Conservation (phyloP, 2,888 invertebrate genomes). For the Limnephilus auricula region DNA sequence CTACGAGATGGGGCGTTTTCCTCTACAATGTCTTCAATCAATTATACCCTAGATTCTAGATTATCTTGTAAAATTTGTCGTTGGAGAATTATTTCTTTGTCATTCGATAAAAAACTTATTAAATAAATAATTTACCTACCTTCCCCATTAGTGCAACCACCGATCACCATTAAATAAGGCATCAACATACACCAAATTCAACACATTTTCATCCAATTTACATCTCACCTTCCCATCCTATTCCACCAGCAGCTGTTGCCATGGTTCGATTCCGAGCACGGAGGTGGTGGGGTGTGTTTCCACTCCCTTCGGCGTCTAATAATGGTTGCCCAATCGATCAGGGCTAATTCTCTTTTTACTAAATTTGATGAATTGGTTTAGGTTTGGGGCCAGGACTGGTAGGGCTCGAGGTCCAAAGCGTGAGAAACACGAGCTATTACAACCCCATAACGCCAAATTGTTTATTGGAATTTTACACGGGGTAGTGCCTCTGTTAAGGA, state of each 20-base stretch:
- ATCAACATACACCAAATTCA: neutral
- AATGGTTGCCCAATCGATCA: slow-evolving; percentile 57
- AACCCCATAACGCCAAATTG: slow-evolving; percentile 45
- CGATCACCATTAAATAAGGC: neutral
- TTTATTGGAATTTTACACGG: slow-evolving; percentile 46
- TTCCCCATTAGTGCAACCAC: neutral
- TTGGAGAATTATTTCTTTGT: no score
- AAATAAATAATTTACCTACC: neutral
- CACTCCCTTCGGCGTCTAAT: slow-evolving; percentile 4
- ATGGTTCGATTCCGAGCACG: neutral
- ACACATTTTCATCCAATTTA: neutral
- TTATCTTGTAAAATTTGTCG: no score
- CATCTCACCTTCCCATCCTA: neutral
- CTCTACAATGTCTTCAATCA: neutral
- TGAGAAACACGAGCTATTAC: slow-evolving; percentile 60
- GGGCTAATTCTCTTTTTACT: slow-evolving; percentile 50
- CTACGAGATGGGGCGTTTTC: neutral
- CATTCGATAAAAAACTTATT: neutral
- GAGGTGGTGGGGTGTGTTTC: neutral
- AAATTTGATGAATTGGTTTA: slow-evolving; percentile 67
- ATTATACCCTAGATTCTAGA: no score
- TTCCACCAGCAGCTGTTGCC: slow-evolving; percentile 32
- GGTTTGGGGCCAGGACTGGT: slow-evolving; percentile 66
- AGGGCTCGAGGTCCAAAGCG: slow-evolving; percentile 41
- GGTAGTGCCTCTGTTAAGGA: slow-evolving; percentile 23